Evolutionary conservation across 2,888 invertebrate genomes (phyloP), one percentile per base, ranked within the genome.

Genomic region (Hyles lineata): DNA sequence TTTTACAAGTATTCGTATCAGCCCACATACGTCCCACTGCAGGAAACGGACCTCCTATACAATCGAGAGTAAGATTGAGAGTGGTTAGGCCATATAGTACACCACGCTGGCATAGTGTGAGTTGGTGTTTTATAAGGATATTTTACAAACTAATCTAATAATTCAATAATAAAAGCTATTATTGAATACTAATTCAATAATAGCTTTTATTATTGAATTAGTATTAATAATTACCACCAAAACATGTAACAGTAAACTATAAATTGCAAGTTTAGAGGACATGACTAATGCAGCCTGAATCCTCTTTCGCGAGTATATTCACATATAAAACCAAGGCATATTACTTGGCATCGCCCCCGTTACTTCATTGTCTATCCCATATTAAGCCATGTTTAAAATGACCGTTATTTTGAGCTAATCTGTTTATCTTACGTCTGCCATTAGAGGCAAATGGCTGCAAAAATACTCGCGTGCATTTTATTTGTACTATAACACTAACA

Each of bases 401-500:
- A 0, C 50, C 17, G 43, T 23, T 67, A 23, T 50, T 50, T 67
- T 17, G 43, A 67, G 23, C 43, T 67, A 67, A 67, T 23, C 15
- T 23, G 17, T 50, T n/a, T 21, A 43, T 43, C 43, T n/a, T 63
- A 9, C n/a, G 32, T 32, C 62, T 62, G 32, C n/a, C 21, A 63
- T 35, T 35, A 35, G n/a, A 63, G 9, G 35, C 19, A 11, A 63
- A 21, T 21, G 43, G 43, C 43, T 23, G 21, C 4, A 21, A 43
- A 43, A 63, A 43, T 19, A 29, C 7, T 62, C 29, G 19, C 35
- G 63, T 67, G 15, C 43, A 67, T 9, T 63, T 75, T 76, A 75
- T 76, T 77, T 72, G 71, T 29, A 29, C 29, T 29, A 29, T 70
- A 72, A 71, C 52, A 58, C 43, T 58, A 62, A 72, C 72, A 32